phyloP scores from a whole-genome alignment of 2,113 vertebrate genomes.

The Perccottus glenii region DNA sequence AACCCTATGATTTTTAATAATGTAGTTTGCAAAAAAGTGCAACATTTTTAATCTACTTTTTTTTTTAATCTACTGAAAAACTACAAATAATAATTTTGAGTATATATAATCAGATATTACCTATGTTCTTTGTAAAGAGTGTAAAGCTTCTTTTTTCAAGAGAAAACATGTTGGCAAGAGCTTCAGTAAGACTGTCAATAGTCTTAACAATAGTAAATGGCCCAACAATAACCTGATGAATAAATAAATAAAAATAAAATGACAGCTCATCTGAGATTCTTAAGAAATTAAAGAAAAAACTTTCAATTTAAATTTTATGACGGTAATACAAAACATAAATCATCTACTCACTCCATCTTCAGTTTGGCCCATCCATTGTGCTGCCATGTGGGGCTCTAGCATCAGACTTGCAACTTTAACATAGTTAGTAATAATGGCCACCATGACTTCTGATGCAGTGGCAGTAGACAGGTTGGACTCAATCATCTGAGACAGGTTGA shows the following conservation, averaged over 20 bases:
- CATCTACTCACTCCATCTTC: constrained; percentile 60
- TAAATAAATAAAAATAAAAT: background rate
- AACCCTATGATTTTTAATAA: no score
- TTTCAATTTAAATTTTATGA: background rate
- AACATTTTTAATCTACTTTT: no score
- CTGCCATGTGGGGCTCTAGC: constrained; percentile 59
- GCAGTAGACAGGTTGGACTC: constrained; percentile 23
- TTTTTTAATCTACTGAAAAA: background rate
- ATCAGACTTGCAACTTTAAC: constrained; percentile 62
- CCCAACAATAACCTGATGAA: constrained; percentile 56
- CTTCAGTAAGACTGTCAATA: constrained; percentile 74
- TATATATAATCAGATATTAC: constrained; percentile 55
- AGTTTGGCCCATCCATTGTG: constrained; percentile 60
- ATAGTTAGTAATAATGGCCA: constrained; percentile 67
- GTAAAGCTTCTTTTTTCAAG: constrained; percentile 65
- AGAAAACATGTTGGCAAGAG: constrained; percentile 69
- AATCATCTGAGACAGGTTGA: constrained; percentile 54
- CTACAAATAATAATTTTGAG: no score
- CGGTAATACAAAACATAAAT: background rate
- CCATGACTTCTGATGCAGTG: constrained; percentile 47
- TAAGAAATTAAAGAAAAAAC: background rate
- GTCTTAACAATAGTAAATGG: constrained; percentile 75
- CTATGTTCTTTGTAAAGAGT: constrained; percentile 80
- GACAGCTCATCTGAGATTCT: background rate
- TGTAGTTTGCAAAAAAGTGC: no score